These are phyloP conservation scores for Scaeva pyrastri DNA, from an alignment of 2,888 invertebrate species.

Conservation along the genomic window DNA sequence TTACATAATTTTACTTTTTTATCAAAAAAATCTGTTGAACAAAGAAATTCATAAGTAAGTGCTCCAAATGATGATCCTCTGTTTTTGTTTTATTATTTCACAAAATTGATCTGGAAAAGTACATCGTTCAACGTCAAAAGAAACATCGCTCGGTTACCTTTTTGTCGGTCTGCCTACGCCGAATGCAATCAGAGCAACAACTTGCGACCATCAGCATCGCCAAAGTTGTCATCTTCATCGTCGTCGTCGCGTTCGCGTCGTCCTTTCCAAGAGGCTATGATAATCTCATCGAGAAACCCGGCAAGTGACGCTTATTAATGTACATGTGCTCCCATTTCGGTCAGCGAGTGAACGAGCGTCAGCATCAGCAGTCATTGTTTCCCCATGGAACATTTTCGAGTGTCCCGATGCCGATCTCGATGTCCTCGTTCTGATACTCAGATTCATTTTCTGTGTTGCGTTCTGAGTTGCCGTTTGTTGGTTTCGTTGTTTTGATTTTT, in stretches of 20 bases:
- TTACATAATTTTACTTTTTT: no score
- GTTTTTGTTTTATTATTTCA: conserved; percentile 51
- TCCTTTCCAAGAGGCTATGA: conserved; percentile 64
- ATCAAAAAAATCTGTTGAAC: conserved; percentile 18
- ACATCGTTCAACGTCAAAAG: conserved; percentile 67
- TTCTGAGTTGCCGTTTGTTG: conserved; percentile 9
- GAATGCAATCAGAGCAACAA: conserved; percentile 54
- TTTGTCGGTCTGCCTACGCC: conserved; percentile 62
- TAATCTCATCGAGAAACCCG: conserved; percentile 69
- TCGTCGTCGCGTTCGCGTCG: conserved; percentile 8
- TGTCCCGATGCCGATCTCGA: conserved; percentile 19
- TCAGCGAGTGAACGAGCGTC: conserved; percentile 11
- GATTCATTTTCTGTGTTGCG: conserved; percentile 26
- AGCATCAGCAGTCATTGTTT: conserved; percentile 60
- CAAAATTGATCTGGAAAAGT: conserved; percentile 55
- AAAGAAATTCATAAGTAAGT: conserved; percentile 61
- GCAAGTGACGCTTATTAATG: conserved; percentile 74
- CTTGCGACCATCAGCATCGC: conserved; percentile 13
- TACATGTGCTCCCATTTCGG: conserved; percentile 74
- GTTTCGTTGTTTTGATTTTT: conserved; percentile 28
- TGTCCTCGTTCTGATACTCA: conserved; percentile 29
- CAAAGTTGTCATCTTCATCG: not conserved
- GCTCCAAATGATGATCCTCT: conserved; percentile 61
- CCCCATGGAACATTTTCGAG: conserved; percentile 54
- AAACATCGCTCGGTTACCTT: conserved; percentile 41